Evolutionary conservation across 23 tunicate species (phyloP).

Genomic region (Styela clava): DNA sequence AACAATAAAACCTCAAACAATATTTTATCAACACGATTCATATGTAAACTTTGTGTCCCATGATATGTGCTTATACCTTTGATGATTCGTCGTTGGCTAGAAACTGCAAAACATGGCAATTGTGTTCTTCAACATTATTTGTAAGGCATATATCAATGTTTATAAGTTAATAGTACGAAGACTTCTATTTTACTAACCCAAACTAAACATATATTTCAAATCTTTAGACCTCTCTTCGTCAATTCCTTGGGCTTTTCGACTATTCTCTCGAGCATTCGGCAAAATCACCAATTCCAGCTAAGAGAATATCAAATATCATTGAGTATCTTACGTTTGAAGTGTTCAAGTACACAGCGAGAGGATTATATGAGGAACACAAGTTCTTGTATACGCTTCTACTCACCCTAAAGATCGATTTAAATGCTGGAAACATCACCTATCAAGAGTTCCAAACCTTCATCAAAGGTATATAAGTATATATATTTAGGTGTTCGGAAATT

Average conservation of each 20-base stretch:
- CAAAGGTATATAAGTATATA: constrained; percentile 55
- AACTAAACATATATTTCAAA: no score
- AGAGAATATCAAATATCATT: constrained; percentile 89
- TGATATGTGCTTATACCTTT: no score
- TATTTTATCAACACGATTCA: no score
- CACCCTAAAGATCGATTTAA: constrained; percentile 94
- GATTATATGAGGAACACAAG: constrained; percentile 96
- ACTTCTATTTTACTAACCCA: no score
- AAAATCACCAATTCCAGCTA: constrained; percentile 90
- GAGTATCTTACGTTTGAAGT: constrained; percentile 93
- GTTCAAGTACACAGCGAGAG: constrained; percentile 95
- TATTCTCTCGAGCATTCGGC: constrained; percentile 71
- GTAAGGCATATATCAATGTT: no score
- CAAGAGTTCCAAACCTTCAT: constrained; percentile 96
- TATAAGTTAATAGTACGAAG: no score
- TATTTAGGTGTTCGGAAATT: no score
- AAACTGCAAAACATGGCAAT: no score
- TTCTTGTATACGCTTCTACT: constrained; percentile 96
- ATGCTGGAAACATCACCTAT: constrained; percentile 71
- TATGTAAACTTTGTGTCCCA: no score
- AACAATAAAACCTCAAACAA: no score
- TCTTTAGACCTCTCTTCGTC: constrained; percentile 91
- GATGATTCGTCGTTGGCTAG: no score
- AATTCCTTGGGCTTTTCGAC: constrained; percentile 90
- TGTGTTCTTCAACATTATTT: no score